Evolutionary conservation across 2,113 vertebrate genomes (phyloP), one percentile per base, ranked within the genome.

Genomic region (Polypterus bichir): DNA sequence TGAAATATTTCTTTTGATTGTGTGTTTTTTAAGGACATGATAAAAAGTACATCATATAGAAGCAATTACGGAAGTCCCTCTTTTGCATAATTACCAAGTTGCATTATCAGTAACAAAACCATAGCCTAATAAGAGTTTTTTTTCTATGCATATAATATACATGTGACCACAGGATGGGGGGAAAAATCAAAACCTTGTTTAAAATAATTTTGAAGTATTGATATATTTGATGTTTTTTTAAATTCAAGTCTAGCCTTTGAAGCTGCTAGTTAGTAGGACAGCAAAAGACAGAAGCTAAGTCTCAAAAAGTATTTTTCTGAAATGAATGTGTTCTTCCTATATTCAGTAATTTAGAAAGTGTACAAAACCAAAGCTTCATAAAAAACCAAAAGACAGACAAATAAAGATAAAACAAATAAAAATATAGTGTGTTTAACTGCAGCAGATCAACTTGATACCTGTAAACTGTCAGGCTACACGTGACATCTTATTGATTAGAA

Each of bases 71-170:
- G 79, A 73, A 76, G 73, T 78, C 74, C 80, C 76, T 71, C 74
- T 59, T 68, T 62, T 68, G 69, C 74, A 68, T 78, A 86, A 81
- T 85, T 82, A 77, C 78, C 76, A 79, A 82, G 76, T 83, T 82
- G 72, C 73, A 77, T 75, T 75, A 82, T 81, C 74, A 81, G 66
- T 58, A 62, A 65, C 72, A 69, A 63, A 46, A 73, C 73, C 68
- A 61, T 68, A 70, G 66, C 70, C 74, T 69, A 73, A 70, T 66
- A 81, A 73, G 65, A 61, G 69, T 61, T 57, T 49, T 61, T 54
- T 48, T 46, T 55, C 44, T 55, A 3, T 55, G 44, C 9, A 2
- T 55, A 11, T 11, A 9, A 8, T 10, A 11, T 55, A 55, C 5
- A 55, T 55, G 54, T 27, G 27, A 27, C 27, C 27, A 27, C 27